Percentiles rank a stretch among this genome's conserved stretches.
Conservation (phyloP, 2,888 invertebrate genomes). For the Thecocarcelia acutangulata region DNA sequence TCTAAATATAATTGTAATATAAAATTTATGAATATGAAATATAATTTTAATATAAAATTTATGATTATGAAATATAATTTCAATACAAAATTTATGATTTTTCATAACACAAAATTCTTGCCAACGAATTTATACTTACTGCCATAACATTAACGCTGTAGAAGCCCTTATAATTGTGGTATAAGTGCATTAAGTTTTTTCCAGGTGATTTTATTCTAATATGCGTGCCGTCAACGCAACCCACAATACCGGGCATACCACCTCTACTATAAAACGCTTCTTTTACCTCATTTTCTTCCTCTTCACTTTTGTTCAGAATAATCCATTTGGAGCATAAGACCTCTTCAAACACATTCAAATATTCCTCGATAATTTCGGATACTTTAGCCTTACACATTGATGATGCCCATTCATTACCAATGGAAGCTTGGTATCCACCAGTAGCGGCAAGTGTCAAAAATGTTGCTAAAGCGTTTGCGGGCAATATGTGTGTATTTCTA, state of each 20-base stretch:
- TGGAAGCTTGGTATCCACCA: slow-evolving; percentile 1
- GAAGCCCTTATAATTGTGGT: too few relatives aligned
- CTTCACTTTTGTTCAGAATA: neutral
- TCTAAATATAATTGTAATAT: neutral
- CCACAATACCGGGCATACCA: slow-evolving; percentile 2
- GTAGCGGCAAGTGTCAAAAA: neutral
- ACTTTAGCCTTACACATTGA: slow-evolving; percentile 23
- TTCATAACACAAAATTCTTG: too few relatives aligned
- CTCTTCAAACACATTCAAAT: neutral
- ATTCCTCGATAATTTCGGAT: neutral
- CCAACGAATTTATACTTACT: too few relatives aligned
- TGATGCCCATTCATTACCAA: slow-evolving; percentile 18
- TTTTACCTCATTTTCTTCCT: slow-evolving; percentile 1
- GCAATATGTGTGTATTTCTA: neutral
- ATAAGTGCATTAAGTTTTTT: neutral
- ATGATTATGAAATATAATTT: too few relatives aligned
- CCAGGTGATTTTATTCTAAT: neutral
- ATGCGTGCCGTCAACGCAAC: too few relatives aligned
- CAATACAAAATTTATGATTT: too few relatives aligned
- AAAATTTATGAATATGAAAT: too few relatives aligned
- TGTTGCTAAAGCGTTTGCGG: neutral
- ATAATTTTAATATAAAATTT: too few relatives aligned
- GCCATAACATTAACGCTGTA: too few relatives aligned
- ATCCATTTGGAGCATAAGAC: slow-evolving; percentile 1
- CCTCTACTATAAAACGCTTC: too few relatives aligned